Conservation (phyloP, 2,113 vertebrate genomes). For the Taxidea taxus region DNA sequence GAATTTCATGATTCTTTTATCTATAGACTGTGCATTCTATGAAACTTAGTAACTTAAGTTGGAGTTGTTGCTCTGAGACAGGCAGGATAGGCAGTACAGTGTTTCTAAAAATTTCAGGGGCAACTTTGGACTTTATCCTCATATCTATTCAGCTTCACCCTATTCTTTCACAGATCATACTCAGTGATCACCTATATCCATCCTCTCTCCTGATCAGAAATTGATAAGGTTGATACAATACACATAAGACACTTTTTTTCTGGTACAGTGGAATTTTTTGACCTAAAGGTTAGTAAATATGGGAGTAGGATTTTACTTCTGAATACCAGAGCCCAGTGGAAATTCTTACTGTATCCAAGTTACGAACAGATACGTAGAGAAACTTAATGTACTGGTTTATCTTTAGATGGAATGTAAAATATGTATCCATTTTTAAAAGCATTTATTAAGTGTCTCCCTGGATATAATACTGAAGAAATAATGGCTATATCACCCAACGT, state of each 20-base stretch:
- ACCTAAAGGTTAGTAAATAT: background rate
- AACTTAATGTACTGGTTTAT: background rate
- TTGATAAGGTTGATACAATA: background rate
- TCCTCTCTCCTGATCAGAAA: background rate
- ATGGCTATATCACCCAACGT: background rate
- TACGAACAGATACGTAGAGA: constrained; percentile 10
- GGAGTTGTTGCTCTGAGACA: background rate
- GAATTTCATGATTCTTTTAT: background rate
- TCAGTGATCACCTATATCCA: background rate
- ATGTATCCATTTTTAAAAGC: background rate
- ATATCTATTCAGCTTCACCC: background rate
- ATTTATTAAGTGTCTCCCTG: background rate
- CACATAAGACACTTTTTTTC: background rate
- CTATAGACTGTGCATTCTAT: background rate
- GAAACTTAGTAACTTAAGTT: background rate
- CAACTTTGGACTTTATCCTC: background rate
- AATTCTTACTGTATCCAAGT: constrained; percentile 1
- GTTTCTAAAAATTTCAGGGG: background rate
- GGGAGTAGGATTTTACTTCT: background rate
- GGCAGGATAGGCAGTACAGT: background rate
- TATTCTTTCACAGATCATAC: background rate
- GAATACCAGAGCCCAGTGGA: background rate
- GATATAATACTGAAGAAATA: background rate
- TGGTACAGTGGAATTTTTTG: background rate
- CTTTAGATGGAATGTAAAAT: background rate